phyloP scores from a whole-genome alignment of 2,888 invertebrate species.

The Hydriomena furcata region DNA sequence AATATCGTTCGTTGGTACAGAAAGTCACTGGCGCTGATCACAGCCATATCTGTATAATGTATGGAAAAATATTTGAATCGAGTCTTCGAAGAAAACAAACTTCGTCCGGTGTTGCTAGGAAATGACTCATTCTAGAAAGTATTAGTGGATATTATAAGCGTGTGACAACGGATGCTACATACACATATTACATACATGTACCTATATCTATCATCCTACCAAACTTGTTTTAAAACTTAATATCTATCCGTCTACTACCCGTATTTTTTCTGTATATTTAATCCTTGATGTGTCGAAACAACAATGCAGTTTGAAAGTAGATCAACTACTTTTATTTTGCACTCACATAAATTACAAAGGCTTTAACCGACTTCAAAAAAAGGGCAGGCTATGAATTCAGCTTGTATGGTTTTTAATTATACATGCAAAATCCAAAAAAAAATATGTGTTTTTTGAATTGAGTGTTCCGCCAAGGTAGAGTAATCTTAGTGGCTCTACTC shows the following conservation, averaged over 20 bases:
- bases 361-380: not conserved
- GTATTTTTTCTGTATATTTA: conserved; percentile 32
- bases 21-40: not conserved
- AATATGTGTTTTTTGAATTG: too few relatives aligned
- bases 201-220: conserved; percentile 28
- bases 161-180: conserved; percentile 16
- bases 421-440: too few relatives aligned
- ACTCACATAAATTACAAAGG: conserved; percentile 8
- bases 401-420: too few relatives aligned
- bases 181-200: conserved; percentile 19
- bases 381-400: too few relatives aligned
- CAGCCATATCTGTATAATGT: not conserved
- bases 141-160: conserved; percentile 21
- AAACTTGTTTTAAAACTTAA: conserved; percentile 30
- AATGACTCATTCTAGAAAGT: conserved; percentile 47
- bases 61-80: conserved; percentile 2
- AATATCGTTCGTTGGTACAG: not conserved
- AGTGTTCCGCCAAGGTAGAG: too few relatives aligned
- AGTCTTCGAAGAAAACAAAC: conserved; percentile 6
- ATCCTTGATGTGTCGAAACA: conserved; percentile 42
- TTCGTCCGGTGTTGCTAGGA: conserved; percentile 18
- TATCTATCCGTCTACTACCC: conserved; percentile 19
- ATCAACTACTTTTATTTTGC: conserved; percentile 38
- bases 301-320: conserved; percentile 38
- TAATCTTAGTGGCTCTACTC: too few relatives aligned